Percentiles rank a stretch among this genome's conserved stretches.
Evolutionary conservation across 30 jellyfish, hydroid and myxozoan species (phyloP).

Genomic region (Rhopilema esculentum): DNA sequence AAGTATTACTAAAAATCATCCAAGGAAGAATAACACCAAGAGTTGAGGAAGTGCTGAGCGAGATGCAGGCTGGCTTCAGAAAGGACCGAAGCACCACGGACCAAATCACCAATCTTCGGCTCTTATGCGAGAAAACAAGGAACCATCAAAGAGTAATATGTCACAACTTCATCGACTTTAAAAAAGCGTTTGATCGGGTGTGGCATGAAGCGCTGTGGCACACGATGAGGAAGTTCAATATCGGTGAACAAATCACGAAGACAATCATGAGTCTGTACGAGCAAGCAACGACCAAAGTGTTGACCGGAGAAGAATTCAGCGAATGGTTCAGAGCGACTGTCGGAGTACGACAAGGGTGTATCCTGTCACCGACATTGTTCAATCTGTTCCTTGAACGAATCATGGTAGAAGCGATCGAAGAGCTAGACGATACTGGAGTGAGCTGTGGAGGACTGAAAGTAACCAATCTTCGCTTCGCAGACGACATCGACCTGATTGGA

Average conservation of each 20-base stretch:
- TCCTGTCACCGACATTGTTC: slow-evolving; percentile 51
- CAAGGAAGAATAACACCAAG: slow-evolving; percentile 46
- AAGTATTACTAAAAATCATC: slow-evolving; percentile 33
- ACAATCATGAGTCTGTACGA: slow-evolving; percentile 13
- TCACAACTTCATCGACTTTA: slow-evolving; percentile 47
- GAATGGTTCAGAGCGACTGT: slow-evolving; percentile 54
- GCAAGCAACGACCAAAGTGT: slow-evolving; percentile 30
- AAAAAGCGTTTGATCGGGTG: slow-evolving; percentile 46
- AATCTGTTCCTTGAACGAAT: slow-evolving; percentile 54
- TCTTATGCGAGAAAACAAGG: slow-evolving; percentile 25
- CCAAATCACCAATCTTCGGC: slow-evolving; percentile 50
- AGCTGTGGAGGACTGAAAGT: slow-evolving; percentile 18
- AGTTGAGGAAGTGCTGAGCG: slow-evolving; percentile 42
- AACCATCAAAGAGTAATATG: slow-evolving; percentile 30
- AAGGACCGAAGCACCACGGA: slow-evolving; percentile 59
- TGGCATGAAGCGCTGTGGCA: slow-evolving; percentile 54
- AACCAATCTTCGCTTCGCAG: slow-evolving; percentile 46
- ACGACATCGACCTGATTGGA: slow-evolving; percentile 50
- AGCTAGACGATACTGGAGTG: slow-evolving; percentile 23
- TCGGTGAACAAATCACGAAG: slow-evolving; percentile 28
- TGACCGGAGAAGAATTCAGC: slow-evolving; percentile 30
- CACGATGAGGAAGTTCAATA: slow-evolving; percentile 25
- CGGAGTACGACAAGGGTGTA: slow-evolving; percentile 62
- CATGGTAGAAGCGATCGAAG: slow-evolving; percentile 44
- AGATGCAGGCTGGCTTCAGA: slow-evolving; percentile 53